Evolutionary conservation across 2,888 invertebrate genomes (phyloP), one percentile per base, ranked within the genome.

Genomic region (Ethmia dodecea): DNA sequence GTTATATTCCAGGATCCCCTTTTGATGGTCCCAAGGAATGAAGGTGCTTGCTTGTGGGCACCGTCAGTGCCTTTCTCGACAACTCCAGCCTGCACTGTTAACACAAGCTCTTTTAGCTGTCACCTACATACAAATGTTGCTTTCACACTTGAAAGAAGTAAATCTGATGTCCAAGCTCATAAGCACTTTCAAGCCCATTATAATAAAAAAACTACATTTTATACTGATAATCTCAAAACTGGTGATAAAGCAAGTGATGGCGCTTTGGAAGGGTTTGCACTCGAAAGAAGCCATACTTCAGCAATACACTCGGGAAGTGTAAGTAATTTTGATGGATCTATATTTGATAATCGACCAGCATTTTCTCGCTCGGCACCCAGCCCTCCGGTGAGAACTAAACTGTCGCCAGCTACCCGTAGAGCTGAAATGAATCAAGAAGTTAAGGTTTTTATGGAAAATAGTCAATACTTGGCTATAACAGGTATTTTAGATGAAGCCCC

Each of bases 1-100:
- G n/a, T n/a, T n/a, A n/a, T 8, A 9, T 22, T 66, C n/a, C 58
- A 87, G 87, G 87, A 90, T 62, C 90, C 90, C 1, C 66, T 90
- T 8, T 61, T 90, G 25, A 68, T 90, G 62, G 89, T 88, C 47
- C 90, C 90, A 6, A 76, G 90, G 44, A 90, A 90, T 64, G 88
- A 88, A 45, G 90, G 90, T 11, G 86, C 87, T 5, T 86, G 79
- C 52, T 52, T 78, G 38, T 87, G 78, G 84, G 87, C 80, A 8
- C 86, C 86, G 0, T 52, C 83, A 1, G 64, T 79, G 35, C 84
- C 86, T 1, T 80, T 80, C 48, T 86, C 86, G 1, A 74, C 84
- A 1, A 57, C 58, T 8, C 74, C 84, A 3, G 84, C 84, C 1
- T 86, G 86, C 43, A 66, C 78, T 9, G 64, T 72, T 3, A 79